A percentile compares a stretch with the other conserved stretches of the same genome.
Evolutionary conservation across 2,113 vertebrate species (phyloP).

Genomic region (Trichomycterus rosablanca): DNA sequence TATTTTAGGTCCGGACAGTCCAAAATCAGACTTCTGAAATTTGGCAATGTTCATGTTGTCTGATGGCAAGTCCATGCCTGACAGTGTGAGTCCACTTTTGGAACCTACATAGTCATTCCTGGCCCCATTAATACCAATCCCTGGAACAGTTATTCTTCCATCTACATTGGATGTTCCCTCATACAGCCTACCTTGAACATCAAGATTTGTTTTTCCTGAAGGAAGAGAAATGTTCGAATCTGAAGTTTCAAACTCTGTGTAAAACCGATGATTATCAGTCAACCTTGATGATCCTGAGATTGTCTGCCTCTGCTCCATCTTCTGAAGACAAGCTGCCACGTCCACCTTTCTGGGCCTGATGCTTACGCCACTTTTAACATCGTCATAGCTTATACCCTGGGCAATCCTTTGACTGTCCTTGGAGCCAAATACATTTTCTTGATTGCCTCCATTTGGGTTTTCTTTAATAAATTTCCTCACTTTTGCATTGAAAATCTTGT

Average conservation of each 20-base stretch:
- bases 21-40: too few species aligned
- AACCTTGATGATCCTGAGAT: neutral
- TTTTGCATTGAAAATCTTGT: slow-evolving; percentile 65
- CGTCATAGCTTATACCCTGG: slow-evolving; percentile 15
- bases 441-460: neutral
- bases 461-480: slow-evolving; percentile 63
- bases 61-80: slow-evolving; percentile 32
- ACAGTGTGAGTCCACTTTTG: slow-evolving; percentile 35
- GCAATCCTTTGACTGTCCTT: neutral
- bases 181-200: slow-evolving; percentile 3
- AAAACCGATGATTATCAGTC: slow-evolving; percentile 9
- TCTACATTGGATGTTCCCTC: neutral
- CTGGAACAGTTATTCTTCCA: slow-evolving; percentile 1
- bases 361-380: slow-evolving; percentile 26
- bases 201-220: neutral
- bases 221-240: slow-evolving; percentile 7
- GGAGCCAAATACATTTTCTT: neutral
- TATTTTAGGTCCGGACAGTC: too few species aligned
- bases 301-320: neutral
- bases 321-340: slow-evolving; percentile 22
- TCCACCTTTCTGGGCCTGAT: neutral
- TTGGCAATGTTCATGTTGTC: too few species aligned
- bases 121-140: slow-evolving; percentile 2
- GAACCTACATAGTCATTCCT: slow-evolving; percentile 8
- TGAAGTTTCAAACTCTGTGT: slow-evolving; percentile 7